phyloP scores from a whole-genome alignment of 2,888 invertebrate species.

The Folsomia candida region DNA sequence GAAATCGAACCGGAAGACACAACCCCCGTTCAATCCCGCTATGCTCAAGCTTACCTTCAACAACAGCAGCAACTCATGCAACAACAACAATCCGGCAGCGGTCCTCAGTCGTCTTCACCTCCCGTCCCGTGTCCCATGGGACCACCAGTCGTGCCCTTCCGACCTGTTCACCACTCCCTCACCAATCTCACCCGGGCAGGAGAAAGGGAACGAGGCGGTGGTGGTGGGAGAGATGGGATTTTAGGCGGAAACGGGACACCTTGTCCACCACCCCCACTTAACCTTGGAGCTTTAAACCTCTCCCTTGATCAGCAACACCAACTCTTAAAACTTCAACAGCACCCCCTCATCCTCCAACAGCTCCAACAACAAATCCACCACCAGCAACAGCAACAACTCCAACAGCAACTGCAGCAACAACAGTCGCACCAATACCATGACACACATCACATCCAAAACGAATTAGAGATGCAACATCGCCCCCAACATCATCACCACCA shows the following conservation, averaged over 20 bases:
- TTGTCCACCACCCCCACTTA: conserved; percentile 10
- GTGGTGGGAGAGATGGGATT: too few relatives aligned
- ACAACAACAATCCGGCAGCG: conserved; percentile 20
- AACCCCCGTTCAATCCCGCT: conserved; percentile 36
- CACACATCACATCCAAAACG: too few relatives aligned
- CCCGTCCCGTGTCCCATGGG: conserved; percentile 25
- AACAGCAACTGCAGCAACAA: too few relatives aligned
- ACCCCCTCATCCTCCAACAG: conserved; percentile 34
- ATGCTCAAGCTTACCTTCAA: conserved; percentile 25
- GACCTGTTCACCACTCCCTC: conserved; percentile 15
- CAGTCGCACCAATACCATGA: too few relatives aligned
- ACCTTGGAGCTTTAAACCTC: conserved; percentile 29
- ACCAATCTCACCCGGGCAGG: conserved; percentile 8
- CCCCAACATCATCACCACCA: too few relatives aligned
- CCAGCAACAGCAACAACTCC: too few relatives aligned
- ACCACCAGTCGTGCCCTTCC: conserved; percentile 25
- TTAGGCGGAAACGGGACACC: not conserved
- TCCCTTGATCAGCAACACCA: conserved; percentile 38
- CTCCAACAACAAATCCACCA: conserved; percentile 30
- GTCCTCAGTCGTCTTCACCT: conserved; percentile 7
- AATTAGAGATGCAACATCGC: too few relatives aligned
- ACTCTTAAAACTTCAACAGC: conserved; percentile 36
- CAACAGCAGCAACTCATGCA: conserved; percentile 4
- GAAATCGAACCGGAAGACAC: conserved; percentile 38
- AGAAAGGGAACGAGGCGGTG: too few relatives aligned